phyloP scores from a whole-genome alignment of 2,888 invertebrate genomes.

The Sphecodes monilicornis region DNA sequence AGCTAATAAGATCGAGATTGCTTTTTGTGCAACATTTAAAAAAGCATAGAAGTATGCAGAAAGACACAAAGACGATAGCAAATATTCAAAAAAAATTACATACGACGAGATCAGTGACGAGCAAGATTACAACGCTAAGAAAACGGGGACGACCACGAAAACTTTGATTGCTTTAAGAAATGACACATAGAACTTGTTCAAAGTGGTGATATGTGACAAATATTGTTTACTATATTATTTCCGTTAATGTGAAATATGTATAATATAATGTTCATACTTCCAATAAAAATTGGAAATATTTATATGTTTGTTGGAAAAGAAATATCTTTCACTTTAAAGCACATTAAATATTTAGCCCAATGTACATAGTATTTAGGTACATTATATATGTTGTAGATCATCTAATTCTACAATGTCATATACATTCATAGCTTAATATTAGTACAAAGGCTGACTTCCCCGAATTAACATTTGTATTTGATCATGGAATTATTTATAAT shows the following conservation, averaged over 20 bases:
- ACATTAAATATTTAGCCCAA: constrained; percentile 33
- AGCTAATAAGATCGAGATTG: constrained; percentile 73
- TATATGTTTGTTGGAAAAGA: constrained; percentile 56
- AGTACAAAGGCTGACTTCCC: constrained; percentile 40
- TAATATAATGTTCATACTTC: constrained; percentile 58
- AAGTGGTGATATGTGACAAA: constrained; percentile 34
- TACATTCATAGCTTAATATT: constrained; percentile 37
- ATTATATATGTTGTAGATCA: constrained; percentile 47
- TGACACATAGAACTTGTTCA: neutral
- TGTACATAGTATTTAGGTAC: constrained; percentile 46
- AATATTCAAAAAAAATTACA: constrained; percentile 67
- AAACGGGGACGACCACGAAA: constrained; percentile 77
- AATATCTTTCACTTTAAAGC: constrained; percentile 45
- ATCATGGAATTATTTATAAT: constrained; percentile 8
- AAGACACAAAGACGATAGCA: constrained; percentile 59
- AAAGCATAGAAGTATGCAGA: constrained; percentile 73
- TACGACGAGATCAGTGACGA: constrained; percentile 67
- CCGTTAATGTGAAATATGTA: constrained; percentile 55
- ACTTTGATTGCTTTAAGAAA: constrained; percentile 69
- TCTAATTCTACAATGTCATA: constrained; percentile 44
- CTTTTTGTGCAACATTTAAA: constrained; percentile 76
- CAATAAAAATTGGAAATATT: constrained; percentile 50
- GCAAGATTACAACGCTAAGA: constrained; percentile 67
- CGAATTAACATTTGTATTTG: constrained; percentile 17
- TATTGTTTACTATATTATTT: constrained; percentile 37